Conservation (phyloP, 2,797 vertebrate genomes). For the Siniperca obscura region DNA sequence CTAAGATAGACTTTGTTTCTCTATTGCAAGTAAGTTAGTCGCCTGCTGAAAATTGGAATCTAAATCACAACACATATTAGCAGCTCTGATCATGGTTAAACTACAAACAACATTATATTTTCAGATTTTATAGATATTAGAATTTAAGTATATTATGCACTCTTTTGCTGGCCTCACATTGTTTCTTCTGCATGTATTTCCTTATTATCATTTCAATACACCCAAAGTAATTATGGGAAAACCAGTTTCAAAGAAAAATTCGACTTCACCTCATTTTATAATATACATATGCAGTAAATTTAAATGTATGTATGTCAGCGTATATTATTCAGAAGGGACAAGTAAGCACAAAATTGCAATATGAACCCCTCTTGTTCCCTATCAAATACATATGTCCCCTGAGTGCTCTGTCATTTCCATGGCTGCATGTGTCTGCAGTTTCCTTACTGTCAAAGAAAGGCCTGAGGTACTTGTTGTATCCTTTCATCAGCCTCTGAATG, state of each 20-base stretch:
- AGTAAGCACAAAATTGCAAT: conserved; percentile 30
- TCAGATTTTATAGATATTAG: neutral
- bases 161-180: neutral
- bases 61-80: conserved; percentile 3
- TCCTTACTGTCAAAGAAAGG: conserved; percentile 94
- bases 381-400: conserved; percentile 51
- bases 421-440: conserved; percentile 62
- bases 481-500: conserved; percentile 94
- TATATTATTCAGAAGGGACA: conserved; percentile 42
- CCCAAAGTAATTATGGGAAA: neutral
- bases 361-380: conserved; percentile 29
- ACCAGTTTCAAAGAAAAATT: conserved; percentile 29
- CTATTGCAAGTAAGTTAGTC: conserved; percentile 16
- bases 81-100: neutral
- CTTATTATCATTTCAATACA: neutral
- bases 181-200: neutral
- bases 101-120: neutral
- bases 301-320: conserved; percentile 42
- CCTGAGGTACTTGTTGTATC: conserved; percentile 95
- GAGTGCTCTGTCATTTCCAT: conserved; percentile 53
- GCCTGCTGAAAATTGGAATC: conserved; percentile 31
- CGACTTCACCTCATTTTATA: neutral
- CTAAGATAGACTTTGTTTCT: conserved; percentile 9
- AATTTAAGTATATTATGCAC: neutral
- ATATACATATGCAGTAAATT: conserved; percentile 22